Conservation (phyloP, 1,140 invertebrate species). For the Agrypnia vestita region DNA sequence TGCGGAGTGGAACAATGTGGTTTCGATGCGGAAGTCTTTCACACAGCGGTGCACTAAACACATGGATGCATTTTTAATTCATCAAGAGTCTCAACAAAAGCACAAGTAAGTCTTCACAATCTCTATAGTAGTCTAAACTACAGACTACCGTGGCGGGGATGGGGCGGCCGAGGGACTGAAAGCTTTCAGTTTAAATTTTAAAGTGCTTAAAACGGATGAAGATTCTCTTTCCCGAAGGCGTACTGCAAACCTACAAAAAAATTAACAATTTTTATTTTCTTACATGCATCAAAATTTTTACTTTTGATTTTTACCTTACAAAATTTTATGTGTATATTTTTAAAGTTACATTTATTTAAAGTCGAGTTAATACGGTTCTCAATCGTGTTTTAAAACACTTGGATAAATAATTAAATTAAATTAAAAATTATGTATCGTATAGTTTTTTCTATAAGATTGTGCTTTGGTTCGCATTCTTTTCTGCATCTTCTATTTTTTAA, state of each 20-base stretch:
- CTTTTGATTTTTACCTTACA: too few relatives aligned
- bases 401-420: too few relatives aligned
- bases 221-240: constrained; percentile 14
- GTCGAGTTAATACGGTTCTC: too few relatives aligned
- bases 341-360: too few relatives aligned
- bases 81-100: constrained; percentile 25
- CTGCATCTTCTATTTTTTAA: too few relatives aligned
- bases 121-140: neutral
- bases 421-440: too few relatives aligned
- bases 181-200: constrained; percentile 39
- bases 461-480: too few relatives aligned
- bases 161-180: neutral
- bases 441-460: too few relatives aligned
- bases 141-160: neutral
- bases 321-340: too few relatives aligned
- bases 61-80: constrained; percentile 61
- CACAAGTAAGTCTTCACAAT: neutral
- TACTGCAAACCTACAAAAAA: neutral
- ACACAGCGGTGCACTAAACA: constrained; percentile 40
- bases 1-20: neutral
- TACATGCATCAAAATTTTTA: too few relatives aligned
- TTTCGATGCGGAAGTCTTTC: neutral
- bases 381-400: too few relatives aligned
- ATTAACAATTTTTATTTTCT: neutral
- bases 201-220: constrained; percentile 31